Evolutionary conservation across 2,888 invertebrate genomes (phyloP), one percentile per base, ranked within the genome.

Genomic region (Andrena haemorrhoa): DNA sequence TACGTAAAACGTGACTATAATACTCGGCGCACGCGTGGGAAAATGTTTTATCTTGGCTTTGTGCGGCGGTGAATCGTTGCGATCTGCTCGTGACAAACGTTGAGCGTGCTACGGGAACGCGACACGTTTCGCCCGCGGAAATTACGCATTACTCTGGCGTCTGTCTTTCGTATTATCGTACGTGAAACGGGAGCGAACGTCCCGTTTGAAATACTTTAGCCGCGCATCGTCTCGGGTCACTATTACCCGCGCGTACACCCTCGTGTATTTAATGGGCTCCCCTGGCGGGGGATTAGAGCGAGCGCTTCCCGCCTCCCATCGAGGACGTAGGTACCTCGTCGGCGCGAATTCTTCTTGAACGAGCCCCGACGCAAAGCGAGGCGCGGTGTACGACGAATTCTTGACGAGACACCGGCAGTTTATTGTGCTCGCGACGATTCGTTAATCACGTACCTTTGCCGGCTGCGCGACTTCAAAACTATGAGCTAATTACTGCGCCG

Each of bases 401-500:
- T 74, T 49, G 69, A 65, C 33, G 35, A 29, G 6, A 31, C 41
- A 41, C 31, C 23, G 23, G 16, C 10, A 31, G 64, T 82, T 88
- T 86, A 86, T 78, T 83, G 72, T 86, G 41, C 16, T 41, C 85
- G 61, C 81, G 61, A 61, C 68, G 77, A 84, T 88, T 82, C 79
- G 85, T 89, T 86, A 88, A 89, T 85, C 88, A 79, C 77, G 80
- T 56, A 71, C 76, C 80, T 82, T 77, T 65, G 71, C 29, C 41
- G 35, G 66, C 72, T 51, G 71, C 71, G 63, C 76, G 68, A 82
- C 86, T 85, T 88, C 85, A 85, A 79, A 85, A 82, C 83, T 79
- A 78, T 88, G 87, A 89, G 85, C 90, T 91, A 92, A 92, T 92
- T 91, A 91, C 89, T 79, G 75, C 83, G 84, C 86, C 84, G 91